Evolutionary conservation across 2,113 vertebrate genomes (phyloP), one percentile per base, ranked within the genome.

Genomic region (Semicossyphus pulcher): DNA sequence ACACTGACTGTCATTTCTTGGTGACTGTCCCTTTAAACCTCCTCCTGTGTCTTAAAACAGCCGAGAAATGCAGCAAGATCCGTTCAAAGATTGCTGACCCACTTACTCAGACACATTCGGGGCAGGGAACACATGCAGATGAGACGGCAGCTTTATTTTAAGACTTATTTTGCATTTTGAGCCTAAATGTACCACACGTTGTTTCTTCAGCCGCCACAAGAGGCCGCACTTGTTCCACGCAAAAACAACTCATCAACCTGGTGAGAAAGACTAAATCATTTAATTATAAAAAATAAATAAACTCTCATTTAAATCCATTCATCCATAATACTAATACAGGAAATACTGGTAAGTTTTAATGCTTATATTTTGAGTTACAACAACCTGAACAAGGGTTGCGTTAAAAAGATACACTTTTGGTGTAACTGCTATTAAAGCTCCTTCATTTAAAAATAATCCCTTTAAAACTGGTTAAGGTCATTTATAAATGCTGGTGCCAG

Each of bases 141-240:
- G 82, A 87, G 74, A 70, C 73, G 62, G 79, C 64, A 87, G 76
- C 84, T 83, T 84, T 83, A 85, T 76, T 78, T 81, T 76, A 28
- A 74, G 75, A 72, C 34, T 16, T 3, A 0, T 10, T 29, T 9
- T 9, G 5, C 32, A 44, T 56, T 10, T 34, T 42, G 0, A 39
- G 54, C 26, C 29, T 56, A 69, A 20, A 25, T 20, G 21, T 42
- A 29, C 28, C 53, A 39, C 10, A 1, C 75, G 73, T 15, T 80
- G 34, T 80, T 87, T 65, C 28, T 12, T 3, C 15, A 28, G 10
- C 18, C 16, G 42, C 74, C 91, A 91, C 80, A 61, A 71, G 89
- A 85, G 83, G 78, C 1, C 29, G 1, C 37, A 12, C 44, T 74
- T 54, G 63, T 42, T 53, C 61, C 53, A 45, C 42, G 25, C 15